Base-by-base conservation (phyloP, 2,113 vertebrate species). In the Vidua macroura region DNA sequence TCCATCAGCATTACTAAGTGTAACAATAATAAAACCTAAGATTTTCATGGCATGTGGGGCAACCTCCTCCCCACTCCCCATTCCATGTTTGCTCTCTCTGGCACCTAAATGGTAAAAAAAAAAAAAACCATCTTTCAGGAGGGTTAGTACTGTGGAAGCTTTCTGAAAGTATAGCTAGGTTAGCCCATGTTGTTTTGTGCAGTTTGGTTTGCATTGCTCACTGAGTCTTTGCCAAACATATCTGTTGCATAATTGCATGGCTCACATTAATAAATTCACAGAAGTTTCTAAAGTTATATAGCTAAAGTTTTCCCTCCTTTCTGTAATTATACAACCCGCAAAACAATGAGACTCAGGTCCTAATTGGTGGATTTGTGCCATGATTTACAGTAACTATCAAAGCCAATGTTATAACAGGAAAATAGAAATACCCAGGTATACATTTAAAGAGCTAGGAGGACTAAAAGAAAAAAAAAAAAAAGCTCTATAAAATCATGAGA, bases 161-260 rank as follows among this genome's bases (percentile, higher is more conserved):
- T 83, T 83, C 52, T 88, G 73, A 88, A 86, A 80, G 22, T 24
- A 86, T 56, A 58, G 13, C 49, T 88, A 83, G 51, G 18, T 88
- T 86, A 68, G 35, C 64, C 76, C 1, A 0, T 75, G 28, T 25
- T 91, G 60, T 46, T 88, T 88, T 66, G 68, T 90, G 62, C 66
- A 86, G 44, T 35, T 86, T 96, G 69, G 76, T 52, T 83, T 82
- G 44, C 79, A 49, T 48, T 88, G 27, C 84, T 90, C 66, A 16
- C 37, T 86, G 88, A 44, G 52, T 55, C 56, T 93, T 86, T 84
- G 95, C 92, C 94, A 96, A 72, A 90, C 19, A 27, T 41, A 44
- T 90, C 68, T 48, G 14, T 86, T 92, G 83, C 1, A 0, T 84
- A 96, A 93, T 84, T 86, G 43, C 39, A n/a, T 84, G 93, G 73